A percentile compares a stretch with the other conserved stretches of the same genome.
These are phyloP conservation scores for Alosa sapidissima DNA, from an alignment of 2,797 vertebrate genomes.

Conservation along the genomic window DNA sequence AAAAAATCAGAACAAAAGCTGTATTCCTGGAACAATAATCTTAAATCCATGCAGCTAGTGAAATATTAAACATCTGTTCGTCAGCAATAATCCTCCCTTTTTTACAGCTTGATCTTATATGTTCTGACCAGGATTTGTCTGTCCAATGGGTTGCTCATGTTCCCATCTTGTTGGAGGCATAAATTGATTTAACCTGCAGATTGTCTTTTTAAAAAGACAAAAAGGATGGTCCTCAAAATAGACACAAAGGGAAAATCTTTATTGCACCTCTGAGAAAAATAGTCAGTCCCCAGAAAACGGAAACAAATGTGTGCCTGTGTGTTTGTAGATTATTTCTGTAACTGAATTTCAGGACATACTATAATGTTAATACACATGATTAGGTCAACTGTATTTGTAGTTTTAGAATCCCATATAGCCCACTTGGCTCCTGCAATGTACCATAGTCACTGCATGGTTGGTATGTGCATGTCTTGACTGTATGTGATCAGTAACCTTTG, in stretches of 20 bases:
- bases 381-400: neutral
- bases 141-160: neutral
- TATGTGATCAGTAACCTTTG: neutral
- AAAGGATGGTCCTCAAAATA: neutral
- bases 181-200: neutral
- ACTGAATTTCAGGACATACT: neutral
- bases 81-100: constrained; percentile 11
- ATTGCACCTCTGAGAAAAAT: neutral
- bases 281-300: neutral
- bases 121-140: neutral
- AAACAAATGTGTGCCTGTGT: no score
- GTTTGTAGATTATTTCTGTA: neutral
- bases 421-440: no score
- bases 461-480: neutral
- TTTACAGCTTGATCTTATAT: neutral
- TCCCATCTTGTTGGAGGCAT: neutral
- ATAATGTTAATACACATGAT: neutral
- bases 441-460: neutral
- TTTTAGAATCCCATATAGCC: neutral
- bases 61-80: constrained; percentile 32
- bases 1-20: neutral
- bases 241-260: neutral
- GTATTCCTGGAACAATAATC: constrained; percentile 1
- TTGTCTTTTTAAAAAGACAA: neutral
- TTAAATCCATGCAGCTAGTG: constrained; percentile 14